phyloP scores from a whole-genome alignment of 2,888 invertebrate genomes.

The Drosophila gaucha region DNA sequence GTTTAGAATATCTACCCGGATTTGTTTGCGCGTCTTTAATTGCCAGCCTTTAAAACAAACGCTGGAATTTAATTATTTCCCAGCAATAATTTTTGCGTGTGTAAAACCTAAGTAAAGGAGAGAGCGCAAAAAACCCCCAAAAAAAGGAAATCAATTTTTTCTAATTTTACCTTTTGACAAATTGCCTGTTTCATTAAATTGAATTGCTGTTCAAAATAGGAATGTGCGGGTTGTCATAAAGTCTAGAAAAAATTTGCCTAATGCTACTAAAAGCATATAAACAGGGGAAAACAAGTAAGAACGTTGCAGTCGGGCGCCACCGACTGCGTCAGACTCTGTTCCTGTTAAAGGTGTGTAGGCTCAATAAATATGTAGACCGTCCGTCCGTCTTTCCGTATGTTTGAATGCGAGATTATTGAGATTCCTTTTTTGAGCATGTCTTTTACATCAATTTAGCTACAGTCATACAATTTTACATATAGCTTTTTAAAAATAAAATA shows the following conservation, averaged over 20 bases:
- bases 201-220: slow-evolving; percentile 39
- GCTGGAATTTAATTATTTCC: slow-evolving; percentile 53
- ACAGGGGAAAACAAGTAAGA: too few relatives aligned
- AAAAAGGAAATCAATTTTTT: slow-evolving; percentile 17
- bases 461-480: too few relatives aligned
- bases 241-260: slow-evolving; percentile 35
- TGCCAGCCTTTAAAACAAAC: slow-evolving; percentile 45
- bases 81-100: too few relatives aligned
- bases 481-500: too few relatives aligned
- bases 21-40: slow-evolving; percentile 54
- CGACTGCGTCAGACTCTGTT: too few relatives aligned
- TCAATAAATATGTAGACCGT: too few relatives aligned
- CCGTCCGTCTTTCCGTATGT: too few relatives aligned
- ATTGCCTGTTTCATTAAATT: slow-evolving; percentile 49
- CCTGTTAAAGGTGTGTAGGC: too few relatives aligned
- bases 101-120: neutral
- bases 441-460: too few relatives aligned
- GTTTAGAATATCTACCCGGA: slow-evolving; percentile 53
- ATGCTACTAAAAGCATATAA: slow-evolving; percentile 16
- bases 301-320: too few relatives aligned
- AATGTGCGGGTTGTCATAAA: slow-evolving; percentile 26
- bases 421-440: too few relatives aligned
- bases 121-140: slow-evolving; percentile 11
- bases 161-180: slow-evolving; percentile 40
- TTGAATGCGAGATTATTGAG: too few relatives aligned